Evolutionary conservation across 2,113 vertebrate species (phyloP).

Genomic region (Rhynchopsitta pachyrhyncha): DNA sequence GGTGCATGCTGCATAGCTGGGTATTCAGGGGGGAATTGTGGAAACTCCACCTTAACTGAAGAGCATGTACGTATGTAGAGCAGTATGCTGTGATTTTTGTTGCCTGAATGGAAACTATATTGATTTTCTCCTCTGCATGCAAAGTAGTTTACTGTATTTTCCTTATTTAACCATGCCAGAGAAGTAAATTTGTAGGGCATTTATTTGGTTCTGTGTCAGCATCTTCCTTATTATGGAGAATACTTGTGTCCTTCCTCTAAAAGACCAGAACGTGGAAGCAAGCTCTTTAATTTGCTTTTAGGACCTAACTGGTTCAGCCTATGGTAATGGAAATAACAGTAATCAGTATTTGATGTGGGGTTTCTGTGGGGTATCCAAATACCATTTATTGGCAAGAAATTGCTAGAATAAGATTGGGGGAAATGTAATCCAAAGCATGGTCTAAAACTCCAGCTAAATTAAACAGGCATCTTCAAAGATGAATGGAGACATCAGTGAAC

Average conservation of each 20-base stretch:
- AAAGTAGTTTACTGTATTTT: neutral
- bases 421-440: neutral
- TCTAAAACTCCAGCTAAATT: conserved; percentile 3
- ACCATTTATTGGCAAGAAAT: conserved; percentile 21
- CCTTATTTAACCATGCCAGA: neutral
- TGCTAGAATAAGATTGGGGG: neutral
- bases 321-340: neutral
- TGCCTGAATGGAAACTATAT: neutral
- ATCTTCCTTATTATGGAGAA: neutral
- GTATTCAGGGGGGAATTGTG: conserved; percentile 4
- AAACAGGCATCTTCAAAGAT: conserved; percentile 4
- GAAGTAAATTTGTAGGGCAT: neutral
- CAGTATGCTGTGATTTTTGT: neutral
- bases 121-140: conserved; percentile 10
- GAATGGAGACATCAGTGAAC: neutral
- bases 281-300: neutral
- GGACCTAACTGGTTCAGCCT: neutral
- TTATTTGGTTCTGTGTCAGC: conserved; percentile 30
- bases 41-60: conserved; percentile 15
- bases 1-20: neutral
- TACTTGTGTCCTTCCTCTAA: neutral
- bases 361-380: conserved; percentile 45
- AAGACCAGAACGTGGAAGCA: neutral
- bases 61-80: neutral
- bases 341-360: conserved; percentile 26